Conservation (phyloP, 2,888 invertebrate species). For the Zelleria hepariella region DNA sequence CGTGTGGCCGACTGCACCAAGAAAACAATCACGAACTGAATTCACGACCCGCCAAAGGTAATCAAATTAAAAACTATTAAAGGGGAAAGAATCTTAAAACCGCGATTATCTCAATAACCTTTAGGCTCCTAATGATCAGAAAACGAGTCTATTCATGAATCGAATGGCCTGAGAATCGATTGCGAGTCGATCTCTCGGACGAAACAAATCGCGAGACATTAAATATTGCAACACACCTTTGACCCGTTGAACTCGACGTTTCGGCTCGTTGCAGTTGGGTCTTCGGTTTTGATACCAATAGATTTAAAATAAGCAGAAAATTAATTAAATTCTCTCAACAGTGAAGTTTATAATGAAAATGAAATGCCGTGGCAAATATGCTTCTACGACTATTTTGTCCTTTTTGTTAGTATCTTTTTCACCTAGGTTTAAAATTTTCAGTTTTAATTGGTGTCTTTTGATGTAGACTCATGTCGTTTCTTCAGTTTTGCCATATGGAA, state of each 20-base stretch:
- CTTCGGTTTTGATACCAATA: background rate
- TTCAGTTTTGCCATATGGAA: no score
- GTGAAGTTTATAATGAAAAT: no score
- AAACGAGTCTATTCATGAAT: background rate
- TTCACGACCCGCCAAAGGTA: no score
- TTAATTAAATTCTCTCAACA: no score
- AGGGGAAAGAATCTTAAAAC: background rate
- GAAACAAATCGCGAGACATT: constrained; percentile 4
- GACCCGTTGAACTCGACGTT: background rate
- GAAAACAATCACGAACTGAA: no score
- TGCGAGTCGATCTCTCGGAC: background rate
- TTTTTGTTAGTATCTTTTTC: no score
- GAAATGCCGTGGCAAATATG: no score
- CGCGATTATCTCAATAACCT: background rate
- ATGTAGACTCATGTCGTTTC: no score
- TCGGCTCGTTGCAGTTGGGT: background rate
- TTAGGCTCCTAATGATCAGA: background rate
- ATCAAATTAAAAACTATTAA: background rate
- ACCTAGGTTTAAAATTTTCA: no score
- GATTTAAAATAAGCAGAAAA: background rate
- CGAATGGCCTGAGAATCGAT: background rate
- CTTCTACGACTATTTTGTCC: no score
- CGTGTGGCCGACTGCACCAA: background rate
- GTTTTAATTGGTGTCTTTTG: no score
- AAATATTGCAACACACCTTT: background rate